Conservation (phyloP, 2,888 invertebrate genomes). For the Aleiodes testaceus region DNA sequence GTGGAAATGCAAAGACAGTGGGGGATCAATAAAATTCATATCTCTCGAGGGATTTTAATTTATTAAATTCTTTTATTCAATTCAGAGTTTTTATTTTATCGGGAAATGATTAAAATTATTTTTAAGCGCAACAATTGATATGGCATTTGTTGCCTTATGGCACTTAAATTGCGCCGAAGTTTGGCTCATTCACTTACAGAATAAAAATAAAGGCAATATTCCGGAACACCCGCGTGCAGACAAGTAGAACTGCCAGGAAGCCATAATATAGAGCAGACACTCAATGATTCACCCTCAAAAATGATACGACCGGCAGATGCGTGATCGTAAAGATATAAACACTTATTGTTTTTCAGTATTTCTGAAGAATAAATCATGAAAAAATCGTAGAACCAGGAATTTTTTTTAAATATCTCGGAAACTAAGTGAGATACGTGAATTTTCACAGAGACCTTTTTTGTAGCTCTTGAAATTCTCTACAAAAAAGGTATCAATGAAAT, state of each 20-base stretch:
- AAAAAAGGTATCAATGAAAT: no score
- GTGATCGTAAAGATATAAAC: constrained; percentile 68
- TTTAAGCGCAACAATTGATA: constrained; percentile 4
- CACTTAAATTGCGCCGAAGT: constrained; percentile 1
- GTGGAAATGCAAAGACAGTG: constrained; percentile 64
- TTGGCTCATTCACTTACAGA: constrained; percentile 56
- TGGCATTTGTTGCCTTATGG: constrained; percentile 4
- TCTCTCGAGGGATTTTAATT: constrained; percentile 58
- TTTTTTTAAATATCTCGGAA: background rate
- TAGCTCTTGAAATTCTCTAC: constrained; percentile 12
- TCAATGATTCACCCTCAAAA: constrained; percentile 70
- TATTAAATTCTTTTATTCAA: no score
- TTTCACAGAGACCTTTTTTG: background rate
- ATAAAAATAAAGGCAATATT: constrained; percentile 59
- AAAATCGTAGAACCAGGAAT: background rate
- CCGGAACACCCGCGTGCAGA: constrained; percentile 65
- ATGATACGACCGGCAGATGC: constrained; percentile 67
- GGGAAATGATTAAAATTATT: background rate
- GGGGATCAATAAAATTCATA: constrained; percentile 60
- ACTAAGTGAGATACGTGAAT: no score
- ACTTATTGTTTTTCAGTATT: constrained; percentile 30
- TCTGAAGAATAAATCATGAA: background rate
- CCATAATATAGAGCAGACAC: constrained; percentile 64
- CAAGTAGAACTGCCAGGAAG: constrained; percentile 57
- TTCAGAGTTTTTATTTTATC: no score